A percentile compares a stretch with the other conserved stretches of the same genome.
Conservation (phyloP, 2,113 vertebrate genomes). For the Caloenas nicobarica region DNA sequence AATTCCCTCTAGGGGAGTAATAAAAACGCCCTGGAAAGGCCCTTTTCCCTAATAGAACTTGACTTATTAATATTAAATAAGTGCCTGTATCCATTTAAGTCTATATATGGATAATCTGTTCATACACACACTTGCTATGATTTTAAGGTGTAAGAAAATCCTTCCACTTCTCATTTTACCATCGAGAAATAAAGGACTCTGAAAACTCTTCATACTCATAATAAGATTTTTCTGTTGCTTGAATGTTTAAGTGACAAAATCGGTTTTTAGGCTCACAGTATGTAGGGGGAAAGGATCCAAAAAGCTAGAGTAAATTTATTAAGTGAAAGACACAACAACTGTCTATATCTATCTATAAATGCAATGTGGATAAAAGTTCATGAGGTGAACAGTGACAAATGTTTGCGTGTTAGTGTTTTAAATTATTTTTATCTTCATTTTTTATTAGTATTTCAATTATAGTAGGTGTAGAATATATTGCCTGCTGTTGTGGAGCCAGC, state of each 20-base stretch:
- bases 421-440: background rate
- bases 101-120: background rate
- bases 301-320: background rate
- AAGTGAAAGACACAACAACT: background rate
- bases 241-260: background rate
- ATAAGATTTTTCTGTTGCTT: background rate
- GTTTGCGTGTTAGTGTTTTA: no score
- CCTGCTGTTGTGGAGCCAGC: slow-evolving; percentile 13
- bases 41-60: background rate
- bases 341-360: background rate
- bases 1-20: background rate
- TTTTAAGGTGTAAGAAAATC: background rate
- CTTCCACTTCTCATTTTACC: background rate
- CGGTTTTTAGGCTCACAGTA: background rate
- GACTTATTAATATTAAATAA: slow-evolving; percentile 2
- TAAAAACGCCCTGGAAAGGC: background rate
- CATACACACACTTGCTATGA: background rate
- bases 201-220: background rate
- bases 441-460: background rate
- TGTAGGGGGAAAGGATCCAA: background rate
- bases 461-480: background rate
- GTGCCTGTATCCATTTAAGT: background rate
- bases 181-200: background rate
- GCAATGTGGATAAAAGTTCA: background rate
- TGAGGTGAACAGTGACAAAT: background rate